phyloP scores from a whole-genome alignment of 2,888 invertebrate genomes.

The Mechanitis mazaeus region DNA sequence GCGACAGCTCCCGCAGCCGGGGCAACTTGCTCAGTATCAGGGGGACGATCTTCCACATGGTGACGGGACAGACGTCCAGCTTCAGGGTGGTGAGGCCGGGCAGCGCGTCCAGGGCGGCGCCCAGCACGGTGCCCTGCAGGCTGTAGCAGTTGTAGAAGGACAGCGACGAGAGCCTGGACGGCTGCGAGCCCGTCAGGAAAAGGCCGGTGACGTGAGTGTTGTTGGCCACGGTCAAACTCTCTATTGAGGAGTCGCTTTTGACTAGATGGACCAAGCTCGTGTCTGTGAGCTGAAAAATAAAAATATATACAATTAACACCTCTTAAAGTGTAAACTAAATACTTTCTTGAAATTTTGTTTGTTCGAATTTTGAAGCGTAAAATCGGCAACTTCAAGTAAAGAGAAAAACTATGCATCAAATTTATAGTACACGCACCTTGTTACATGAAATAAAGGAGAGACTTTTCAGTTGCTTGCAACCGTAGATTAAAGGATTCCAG shows the following conservation, averaged over 20 bases:
- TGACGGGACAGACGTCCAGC: conserved; percentile 54
- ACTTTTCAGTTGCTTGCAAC: conserved; percentile 66
- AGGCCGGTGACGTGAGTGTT: conserved; percentile 65
- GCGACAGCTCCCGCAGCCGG: conserved; percentile 53
- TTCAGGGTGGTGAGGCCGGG: conserved; percentile 51
- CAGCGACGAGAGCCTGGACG: conserved; percentile 47
- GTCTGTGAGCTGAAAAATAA: conserved; percentile 56
- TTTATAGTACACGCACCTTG: conserved; percentile 45
- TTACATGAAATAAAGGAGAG: conserved; percentile 69
- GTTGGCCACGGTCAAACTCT: conserved; percentile 54
- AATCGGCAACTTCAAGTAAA: not conserved
- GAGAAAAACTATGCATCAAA: not conserved
- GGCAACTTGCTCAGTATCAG: conserved; percentile 55
- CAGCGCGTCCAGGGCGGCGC: conserved; percentile 50
- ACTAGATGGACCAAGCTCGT: conserved; percentile 60
- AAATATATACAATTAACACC: no score
- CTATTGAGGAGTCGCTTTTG: conserved; percentile 54
- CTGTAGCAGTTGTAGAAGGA: conserved; percentile 66
- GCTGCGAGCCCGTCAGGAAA: conserved; percentile 54
- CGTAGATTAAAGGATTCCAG: conserved; percentile 70
- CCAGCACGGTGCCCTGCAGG: conserved; percentile 58
- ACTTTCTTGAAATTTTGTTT: no score
- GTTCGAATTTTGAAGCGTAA: no score
- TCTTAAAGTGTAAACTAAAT: no score
- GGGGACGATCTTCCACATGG: conserved; percentile 63